A percentile compares a stretch with the other conserved stretches of the same genome.
Evolutionary conservation across 2,888 invertebrate genomes (phyloP).

Genomic region (Drosophila incognita): DNA sequence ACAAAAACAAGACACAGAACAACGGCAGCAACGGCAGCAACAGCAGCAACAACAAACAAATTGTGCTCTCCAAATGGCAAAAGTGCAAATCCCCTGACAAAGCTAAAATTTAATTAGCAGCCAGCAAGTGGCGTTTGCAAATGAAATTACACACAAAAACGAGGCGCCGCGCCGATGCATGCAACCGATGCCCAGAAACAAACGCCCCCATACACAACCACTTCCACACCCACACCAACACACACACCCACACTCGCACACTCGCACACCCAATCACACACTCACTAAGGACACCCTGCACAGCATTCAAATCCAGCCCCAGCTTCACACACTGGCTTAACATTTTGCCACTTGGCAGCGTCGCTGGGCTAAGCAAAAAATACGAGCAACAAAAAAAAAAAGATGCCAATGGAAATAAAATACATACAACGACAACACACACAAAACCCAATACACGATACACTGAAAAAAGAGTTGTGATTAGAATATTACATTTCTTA

Average conservation of each 20-base stretch:
- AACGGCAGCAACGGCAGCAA: constrained; percentile 11
- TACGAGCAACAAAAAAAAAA: constrained; percentile 2
- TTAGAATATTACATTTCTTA: too few species aligned
- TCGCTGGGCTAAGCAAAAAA: constrained; percentile 49
- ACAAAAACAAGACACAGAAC: background rate
- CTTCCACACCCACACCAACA: background rate
- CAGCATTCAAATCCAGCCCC: constrained; percentile 39
- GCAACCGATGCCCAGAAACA: constrained; percentile 49
- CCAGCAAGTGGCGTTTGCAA: constrained; percentile 78
- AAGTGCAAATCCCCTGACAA: constrained; percentile 75
- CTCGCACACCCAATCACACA: background rate
- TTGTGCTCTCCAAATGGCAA: constrained; percentile 20
- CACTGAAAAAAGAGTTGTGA: too few species aligned
- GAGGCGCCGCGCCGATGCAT: constrained; percentile 55
- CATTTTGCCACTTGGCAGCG: constrained; percentile 74
- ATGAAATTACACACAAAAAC: constrained; percentile 71
- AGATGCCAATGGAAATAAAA: constrained; percentile 67
- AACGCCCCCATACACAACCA: constrained; percentile 15
- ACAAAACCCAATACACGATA: constrained; percentile 27
- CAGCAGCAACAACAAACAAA: constrained; percentile 33
- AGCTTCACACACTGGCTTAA: constrained; percentile 68
- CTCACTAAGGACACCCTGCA: constrained; percentile 6
- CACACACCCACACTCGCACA: background rate
- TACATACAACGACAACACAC: constrained; percentile 60
- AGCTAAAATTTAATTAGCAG: constrained; percentile 79